These are phyloP conservation scores for Phortica variegata DNA, from an alignment of 1,140 invertebrate species.

Conservation along the genomic window DNA sequence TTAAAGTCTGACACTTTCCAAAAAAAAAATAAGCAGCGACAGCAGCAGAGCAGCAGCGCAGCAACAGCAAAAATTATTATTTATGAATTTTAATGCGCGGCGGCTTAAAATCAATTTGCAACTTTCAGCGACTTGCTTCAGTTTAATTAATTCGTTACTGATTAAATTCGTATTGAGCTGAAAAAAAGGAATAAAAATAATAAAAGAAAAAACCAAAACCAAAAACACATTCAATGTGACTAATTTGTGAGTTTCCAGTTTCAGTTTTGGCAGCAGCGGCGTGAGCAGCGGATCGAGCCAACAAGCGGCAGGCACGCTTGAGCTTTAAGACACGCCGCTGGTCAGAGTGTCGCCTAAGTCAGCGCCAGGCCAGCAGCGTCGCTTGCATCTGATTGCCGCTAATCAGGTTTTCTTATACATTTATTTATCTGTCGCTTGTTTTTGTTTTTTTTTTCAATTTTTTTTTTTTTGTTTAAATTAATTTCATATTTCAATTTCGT, in stretches of 20 bases:
- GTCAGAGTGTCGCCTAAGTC: background rate
- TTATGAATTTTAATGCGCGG: constrained; percentile 21
- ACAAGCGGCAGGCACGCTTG: background rate
- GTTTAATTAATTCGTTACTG: constrained; percentile 26
- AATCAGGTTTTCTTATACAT: constrained; percentile 37
- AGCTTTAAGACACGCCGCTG: background rate
- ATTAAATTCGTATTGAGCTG: constrained; percentile 6
- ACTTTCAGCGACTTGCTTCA: constrained; percentile 5
- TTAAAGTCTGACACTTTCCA: background rate
- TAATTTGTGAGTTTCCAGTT: constrained; percentile 29
- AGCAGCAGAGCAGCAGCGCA: too few species aligned
- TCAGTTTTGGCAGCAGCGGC: too few species aligned
- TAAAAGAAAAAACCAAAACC: constrained; percentile 38
- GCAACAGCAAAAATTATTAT: background rate
- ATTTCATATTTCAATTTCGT: constrained; percentile 55
- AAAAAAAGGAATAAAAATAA: too few species aligned
- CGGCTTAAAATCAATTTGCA: constrained; percentile 24
- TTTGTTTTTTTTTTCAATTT: too few species aligned
- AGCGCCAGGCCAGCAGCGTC: constrained; percentile 19
- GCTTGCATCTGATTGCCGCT: constrained; percentile 26
- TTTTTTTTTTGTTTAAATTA: constrained; percentile 33
- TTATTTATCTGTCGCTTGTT: too few species aligned
- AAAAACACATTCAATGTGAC: constrained; percentile 38
- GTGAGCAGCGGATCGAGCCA: background rate
- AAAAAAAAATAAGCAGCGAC: constrained; percentile 5